Conservation (phyloP, 2,797 vertebrate species). For the Limnodromus scolopaceus region DNA sequence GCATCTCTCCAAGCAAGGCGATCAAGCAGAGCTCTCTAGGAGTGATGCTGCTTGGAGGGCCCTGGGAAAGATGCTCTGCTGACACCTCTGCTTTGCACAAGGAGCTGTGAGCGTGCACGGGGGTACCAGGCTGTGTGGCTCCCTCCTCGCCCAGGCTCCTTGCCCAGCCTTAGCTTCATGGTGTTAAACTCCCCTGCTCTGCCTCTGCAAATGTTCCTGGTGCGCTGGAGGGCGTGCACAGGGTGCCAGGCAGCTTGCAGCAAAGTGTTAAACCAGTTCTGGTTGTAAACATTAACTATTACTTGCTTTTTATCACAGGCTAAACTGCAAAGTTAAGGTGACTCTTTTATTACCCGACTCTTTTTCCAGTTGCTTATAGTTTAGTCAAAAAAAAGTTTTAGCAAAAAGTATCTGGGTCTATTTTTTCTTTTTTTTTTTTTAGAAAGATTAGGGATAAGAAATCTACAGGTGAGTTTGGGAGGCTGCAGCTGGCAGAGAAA, state of each 20-base stretch:
- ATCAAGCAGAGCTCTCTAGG: neutral
- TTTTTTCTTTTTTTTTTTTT: neutral
- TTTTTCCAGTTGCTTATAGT: neutral
- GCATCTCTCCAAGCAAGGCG: rapidly evolving
- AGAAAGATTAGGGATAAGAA: neutral
- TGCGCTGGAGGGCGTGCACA: neutral
- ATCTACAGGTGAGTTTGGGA: neutral
- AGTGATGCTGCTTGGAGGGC: neutral
- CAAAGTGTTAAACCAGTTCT: neutral
- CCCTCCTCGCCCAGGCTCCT: neutral
- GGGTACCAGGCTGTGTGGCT: neutral
- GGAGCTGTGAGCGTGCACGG: neutral
- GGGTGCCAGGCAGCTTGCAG: neutral
- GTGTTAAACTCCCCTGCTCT: neutral
- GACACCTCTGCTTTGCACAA: neutral
- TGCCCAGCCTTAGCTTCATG: neutral
- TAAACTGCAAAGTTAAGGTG: neutral
- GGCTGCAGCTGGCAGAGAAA: neutral
- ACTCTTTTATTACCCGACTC: neutral
- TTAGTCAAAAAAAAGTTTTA: neutral
- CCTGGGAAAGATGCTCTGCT: neutral
- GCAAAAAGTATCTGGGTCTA: neutral
- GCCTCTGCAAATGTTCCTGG: neutral
- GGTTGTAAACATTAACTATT: neutral
- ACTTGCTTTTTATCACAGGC: neutral